Percentiles rank a stretch among this genome's conserved stretches.
phyloP scores from a whole-genome alignment of 2,888 invertebrate genomes.

The Ferdinandea cuprea region DNA sequence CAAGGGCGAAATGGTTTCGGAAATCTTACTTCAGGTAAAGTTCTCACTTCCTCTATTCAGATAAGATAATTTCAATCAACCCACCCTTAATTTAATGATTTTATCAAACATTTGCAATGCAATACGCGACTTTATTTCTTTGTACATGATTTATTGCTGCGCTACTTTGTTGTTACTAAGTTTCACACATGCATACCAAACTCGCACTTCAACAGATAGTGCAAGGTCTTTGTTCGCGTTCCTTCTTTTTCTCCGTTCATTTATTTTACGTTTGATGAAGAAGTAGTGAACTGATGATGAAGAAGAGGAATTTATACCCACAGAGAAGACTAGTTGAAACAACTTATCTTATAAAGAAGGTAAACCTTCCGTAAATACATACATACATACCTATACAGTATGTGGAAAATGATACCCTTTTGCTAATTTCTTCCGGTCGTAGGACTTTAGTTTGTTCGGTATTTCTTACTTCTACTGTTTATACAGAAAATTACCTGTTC shows the following conservation, averaged over 20 bases:
- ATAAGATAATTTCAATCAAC: conserved; percentile 31
- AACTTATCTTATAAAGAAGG: conserved; percentile 13
- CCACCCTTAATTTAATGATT: conserved; percentile 44
- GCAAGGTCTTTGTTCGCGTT: conserved; percentile 9
- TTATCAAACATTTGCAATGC: conserved; percentile 32
- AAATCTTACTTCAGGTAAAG: neutral
- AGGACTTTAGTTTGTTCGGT: conserved; percentile 51
- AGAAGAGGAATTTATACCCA: neutral
- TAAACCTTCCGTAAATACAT: conserved; percentile 4
- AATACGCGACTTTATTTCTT: conserved; percentile 59
- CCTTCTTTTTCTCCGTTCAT: conserved; percentile 2
- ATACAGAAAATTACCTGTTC: conserved; percentile 70
- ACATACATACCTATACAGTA: no score
- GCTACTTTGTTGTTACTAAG: no score
- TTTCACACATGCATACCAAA: no score
- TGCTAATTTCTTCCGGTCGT: conserved; percentile 73
- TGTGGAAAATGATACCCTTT: conserved; percentile 73
- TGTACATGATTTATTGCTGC: neutral
- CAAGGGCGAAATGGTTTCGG: neutral
- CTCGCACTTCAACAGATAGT: no score
- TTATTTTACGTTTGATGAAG: conserved; percentile 28
- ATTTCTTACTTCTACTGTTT: conserved; percentile 31
- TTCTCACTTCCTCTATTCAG: neutral
- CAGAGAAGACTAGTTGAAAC: conserved; percentile 28
- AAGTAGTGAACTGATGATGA: conserved; percentile 10